phyloP scores from a whole-genome alignment of 2,113 vertebrate species.

The Oncorhynchus gorbuscha region DNA sequence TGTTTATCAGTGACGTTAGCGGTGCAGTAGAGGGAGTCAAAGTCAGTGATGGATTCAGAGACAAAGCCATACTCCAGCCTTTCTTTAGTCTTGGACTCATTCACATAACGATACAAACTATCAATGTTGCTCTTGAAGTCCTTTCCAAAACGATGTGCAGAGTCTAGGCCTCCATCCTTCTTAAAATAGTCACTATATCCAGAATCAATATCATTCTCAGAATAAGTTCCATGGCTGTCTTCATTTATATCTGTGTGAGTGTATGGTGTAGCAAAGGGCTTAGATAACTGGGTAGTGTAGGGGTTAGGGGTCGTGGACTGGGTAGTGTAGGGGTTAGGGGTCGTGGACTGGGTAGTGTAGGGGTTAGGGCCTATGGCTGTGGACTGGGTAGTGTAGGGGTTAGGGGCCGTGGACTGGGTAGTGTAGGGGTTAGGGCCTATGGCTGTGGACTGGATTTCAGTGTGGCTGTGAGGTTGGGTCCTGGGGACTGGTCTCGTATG shows the following conservation, averaged over 20 bases:
- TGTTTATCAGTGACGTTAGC: slow-evolving; percentile 32
- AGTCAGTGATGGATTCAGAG: slow-evolving; percentile 50
- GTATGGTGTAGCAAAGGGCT: slow-evolving; percentile 1
- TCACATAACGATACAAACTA: slow-evolving; percentile 20
- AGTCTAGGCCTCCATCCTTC: slow-evolving; percentile 25
- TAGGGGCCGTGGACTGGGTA: too few species aligned
- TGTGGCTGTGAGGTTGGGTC: not conserved
- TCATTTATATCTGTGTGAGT: slow-evolving; percentile 29
- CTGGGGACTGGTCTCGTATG: slow-evolving; percentile 9
- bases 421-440: too few species aligned
- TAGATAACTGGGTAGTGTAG: not conserved
- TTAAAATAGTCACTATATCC: slow-evolving; percentile 24
- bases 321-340: too few species aligned
- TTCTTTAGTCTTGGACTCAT: slow-evolving; percentile 21
- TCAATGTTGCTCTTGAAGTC: slow-evolving; percentile 33
- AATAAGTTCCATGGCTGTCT: slow-evolving; percentile 32
- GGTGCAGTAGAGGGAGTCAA: slow-evolving; percentile 61
- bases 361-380: too few species aligned
- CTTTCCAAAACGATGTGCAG: slow-evolving; percentile 32
- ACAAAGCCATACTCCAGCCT: slow-evolving; percentile 16
- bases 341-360: too few species aligned
- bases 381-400: too few species aligned
- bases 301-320: not conserved
- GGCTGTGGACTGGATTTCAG: slow-evolving; percentile 31
- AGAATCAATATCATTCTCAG: slow-evolving; percentile 21